Base-by-base conservation (phyloP, 2,888 invertebrate species). In the Drosophila tanythrix region DNA sequence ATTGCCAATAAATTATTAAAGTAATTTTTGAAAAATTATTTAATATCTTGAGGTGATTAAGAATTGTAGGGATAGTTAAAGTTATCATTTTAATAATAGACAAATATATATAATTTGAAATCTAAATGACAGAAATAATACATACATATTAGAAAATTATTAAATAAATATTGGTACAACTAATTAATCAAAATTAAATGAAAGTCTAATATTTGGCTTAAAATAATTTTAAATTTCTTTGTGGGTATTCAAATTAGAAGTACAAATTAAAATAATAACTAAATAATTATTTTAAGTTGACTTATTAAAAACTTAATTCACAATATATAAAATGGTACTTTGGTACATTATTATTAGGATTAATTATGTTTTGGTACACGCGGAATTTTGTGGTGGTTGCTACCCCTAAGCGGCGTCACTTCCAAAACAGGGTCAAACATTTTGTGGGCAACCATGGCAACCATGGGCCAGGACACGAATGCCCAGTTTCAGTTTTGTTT, bases 361-460 rank as follows among this genome's bases (percentile, higher is more conserved):
- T 29, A 25, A 18, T 29, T 50, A 51, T 0, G 6, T 25, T 38
- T 56, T n/a, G 38, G 38, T 38, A 56, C 56, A 27, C 31, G 7
- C 27, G 38, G n/a, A 29, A 21, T 8, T 40, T 31, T 10, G 25
- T 31, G 5, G 31, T 57, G 43, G 43, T 71, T 67, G 61, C 43
- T 59, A 72, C 68, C 72, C 76, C 48, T 51, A 57, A 63, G 4
- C 46, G 3, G 29, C 33, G 5, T 33, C 35, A 31, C 60, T 13
- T 25, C 27, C 35, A 67, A 67, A 78, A 78, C 61, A 81, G 83
- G 83, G 83, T 84, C 83, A 84, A 87, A 81, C 82, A 75, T 58
- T 35, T n/a, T 35, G 31, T 25, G 8, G 53, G 27, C 43, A 21
- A 50, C 66, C 79, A 84, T 82, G 84, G 64, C 72, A 79, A 82